Evolutionary conservation across 1,140 invertebrate genomes (phyloP), one percentile per base, ranked within the genome.

Genomic region (Brachionus angularis): DNA sequence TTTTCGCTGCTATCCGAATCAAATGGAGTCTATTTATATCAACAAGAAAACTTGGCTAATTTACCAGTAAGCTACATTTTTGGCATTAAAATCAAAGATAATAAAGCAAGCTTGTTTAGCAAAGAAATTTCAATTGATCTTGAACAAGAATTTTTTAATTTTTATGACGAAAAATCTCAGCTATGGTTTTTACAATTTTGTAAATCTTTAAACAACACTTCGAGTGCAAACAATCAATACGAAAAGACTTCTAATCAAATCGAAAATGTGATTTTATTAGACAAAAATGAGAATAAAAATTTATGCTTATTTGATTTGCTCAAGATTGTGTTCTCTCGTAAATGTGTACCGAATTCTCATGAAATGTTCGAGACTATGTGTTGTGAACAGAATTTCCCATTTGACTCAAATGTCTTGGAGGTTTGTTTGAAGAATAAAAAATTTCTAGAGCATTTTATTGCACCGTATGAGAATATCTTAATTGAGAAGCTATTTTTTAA

Each of bases 121-220:
- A 1, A 29, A 58, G 10, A 58, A 58, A 29, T 14, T 39, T 27
- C 23, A 14, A 29, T 7, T 21, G 49, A 67, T 14, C 16, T 67
- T 10, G 18, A 12, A 14, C 3, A 7, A 27, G 62, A 33, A 14
- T 8, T 31, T 18, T 27, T 47, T 25, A 42, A 67, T 47, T 67
- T 67, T 47, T 67, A 67, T 36, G 42, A 67, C 10, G 62, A 67
- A 67, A 50, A 47, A 47, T 33, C 42, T 29, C 62, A 67, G 12
- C 31, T 67, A 10, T 67, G 62, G 62, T 67, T 67, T n/a, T 27
- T 33, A 23, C 33, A 36, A 12, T 50, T 67, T 67, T 67, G 62
- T 16, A 58, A 39, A 12, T 36, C 53, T 1, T 25, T 58, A 5
- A 58, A 58, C 21, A 58, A 58, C 53, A 21, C 33, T 58, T 2